phyloP scores from a whole-genome alignment of 2,797 vertebrate genomes.

The Cirrhinus mrigala region DNA sequence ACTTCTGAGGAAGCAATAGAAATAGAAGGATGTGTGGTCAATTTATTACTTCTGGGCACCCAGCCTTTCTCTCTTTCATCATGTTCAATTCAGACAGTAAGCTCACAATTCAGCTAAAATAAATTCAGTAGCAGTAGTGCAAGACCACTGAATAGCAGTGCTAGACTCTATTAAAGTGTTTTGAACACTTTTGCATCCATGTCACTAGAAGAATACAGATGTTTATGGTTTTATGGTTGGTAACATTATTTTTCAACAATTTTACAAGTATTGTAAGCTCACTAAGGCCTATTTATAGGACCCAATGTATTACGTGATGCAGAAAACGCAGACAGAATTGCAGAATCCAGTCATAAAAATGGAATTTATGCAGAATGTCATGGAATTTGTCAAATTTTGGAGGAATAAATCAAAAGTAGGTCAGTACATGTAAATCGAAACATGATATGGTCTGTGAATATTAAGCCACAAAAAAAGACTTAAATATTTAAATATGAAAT shows the following conservation, averaged over 20 bases:
- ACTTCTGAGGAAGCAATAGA: not conserved
- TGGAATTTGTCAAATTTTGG: too few species aligned
- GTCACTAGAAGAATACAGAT: not conserved
- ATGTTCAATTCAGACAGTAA: not conserved
- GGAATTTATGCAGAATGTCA: too few species aligned
- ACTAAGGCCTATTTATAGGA: not conserved
- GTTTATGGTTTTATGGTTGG: not conserved
- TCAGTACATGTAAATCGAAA: too few species aligned
- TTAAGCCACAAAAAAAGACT: too few species aligned
- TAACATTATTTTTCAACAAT: not conserved
- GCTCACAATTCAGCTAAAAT: not conserved
- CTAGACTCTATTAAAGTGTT: not conserved
- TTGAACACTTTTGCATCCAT: not conserved
- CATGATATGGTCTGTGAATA: too few species aligned
- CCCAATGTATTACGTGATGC: too few species aligned
- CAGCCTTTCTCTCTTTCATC: not conserved
- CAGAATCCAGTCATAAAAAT: too few species aligned
- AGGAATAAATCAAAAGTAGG: too few species aligned
- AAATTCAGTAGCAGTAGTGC: not conserved
- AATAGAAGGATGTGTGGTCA: not conserved
- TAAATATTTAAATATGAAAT: too few species aligned
- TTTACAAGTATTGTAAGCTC: not conserved
- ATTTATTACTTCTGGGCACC: constrained; percentile 4
- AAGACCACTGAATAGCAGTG: not conserved
- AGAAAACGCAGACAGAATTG: too few species aligned